A percentile compares a stretch with the other conserved stretches of the same genome.
Conservation (phyloP, 64 coral and sea anemone species). For the Platygyra sinensis region DNA sequence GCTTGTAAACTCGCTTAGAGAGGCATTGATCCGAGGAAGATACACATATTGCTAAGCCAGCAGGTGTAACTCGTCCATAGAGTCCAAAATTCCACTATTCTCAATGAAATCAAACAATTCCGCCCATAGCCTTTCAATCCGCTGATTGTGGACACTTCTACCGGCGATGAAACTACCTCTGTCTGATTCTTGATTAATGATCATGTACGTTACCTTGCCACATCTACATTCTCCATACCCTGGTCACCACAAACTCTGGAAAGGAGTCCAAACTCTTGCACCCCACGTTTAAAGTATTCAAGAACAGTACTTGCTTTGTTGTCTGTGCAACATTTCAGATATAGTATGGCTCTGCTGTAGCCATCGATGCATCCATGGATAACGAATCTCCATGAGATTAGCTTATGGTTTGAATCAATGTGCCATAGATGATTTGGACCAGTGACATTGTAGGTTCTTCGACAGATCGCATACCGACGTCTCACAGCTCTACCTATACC, state of each 20-base stretch:
- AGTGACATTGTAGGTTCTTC: conserved; percentile 31
- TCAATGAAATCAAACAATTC: conserved; percentile 48
- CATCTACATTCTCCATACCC: conserved; percentile 53
- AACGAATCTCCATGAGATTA: conserved; percentile 40
- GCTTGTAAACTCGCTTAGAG: too few relatives aligned
- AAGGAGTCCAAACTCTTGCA: conserved; percentile 43
- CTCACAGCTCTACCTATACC: conserved; percentile 46
- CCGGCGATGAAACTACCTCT: conserved; percentile 47
- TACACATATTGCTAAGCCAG: too few relatives aligned
- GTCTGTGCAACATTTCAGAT: conserved; percentile 42
- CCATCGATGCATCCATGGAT: conserved; percentile 63
- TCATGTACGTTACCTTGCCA: conserved; percentile 51
- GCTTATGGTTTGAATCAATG: conserved; percentile 37
- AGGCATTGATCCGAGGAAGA: too few relatives aligned
- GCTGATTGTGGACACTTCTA: conserved; percentile 51
- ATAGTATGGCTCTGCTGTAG: conserved; percentile 18
- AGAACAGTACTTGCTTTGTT: conserved; percentile 49
- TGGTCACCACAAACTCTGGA: conserved; percentile 38
- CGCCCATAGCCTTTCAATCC: conserved; percentile 45
- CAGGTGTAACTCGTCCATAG: neutral
- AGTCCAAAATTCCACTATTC: conserved; percentile 29
- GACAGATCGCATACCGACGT: conserved; percentile 49
- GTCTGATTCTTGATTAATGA: neutral
- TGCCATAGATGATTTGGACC: conserved; percentile 38
- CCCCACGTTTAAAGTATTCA: conserved; percentile 31